Conservation (phyloP, 2,888 invertebrate species). For the Thumatha senex region DNA sequence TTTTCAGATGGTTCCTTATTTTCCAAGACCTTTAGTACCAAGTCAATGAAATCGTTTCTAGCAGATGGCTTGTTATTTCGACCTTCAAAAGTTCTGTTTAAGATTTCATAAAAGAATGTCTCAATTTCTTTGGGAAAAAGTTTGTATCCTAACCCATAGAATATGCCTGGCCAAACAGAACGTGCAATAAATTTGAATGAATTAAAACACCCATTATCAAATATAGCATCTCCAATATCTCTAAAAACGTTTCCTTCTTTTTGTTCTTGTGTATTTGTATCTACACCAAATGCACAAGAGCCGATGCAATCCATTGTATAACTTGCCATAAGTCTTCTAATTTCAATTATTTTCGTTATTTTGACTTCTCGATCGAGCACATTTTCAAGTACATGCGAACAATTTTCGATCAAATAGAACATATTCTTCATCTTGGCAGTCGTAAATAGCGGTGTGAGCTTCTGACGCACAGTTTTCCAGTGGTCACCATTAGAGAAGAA, state of each 20-base stretch:
- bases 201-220: slow-evolving; percentile 30
- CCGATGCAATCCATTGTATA: slow-evolving; percentile 56
- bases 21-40: slow-evolving; percentile 42
- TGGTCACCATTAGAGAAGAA: slow-evolving; percentile 52
- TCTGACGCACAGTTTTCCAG: slow-evolving; percentile 60
- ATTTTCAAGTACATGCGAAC: slow-evolving; percentile 36
- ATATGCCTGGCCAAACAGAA: slow-evolving; percentile 50
- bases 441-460: slow-evolving; percentile 55
- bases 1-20: slow-evolving; percentile 45
- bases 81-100: slow-evolving; percentile 40
- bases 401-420: slow-evolving; percentile 52
- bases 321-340: slow-evolving; percentile 30
- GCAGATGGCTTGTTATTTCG: slow-evolving; percentile 38
- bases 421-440: slow-evolving; percentile 59
- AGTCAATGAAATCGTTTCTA: slow-evolving; percentile 57
- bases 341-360: slow-evolving; percentile 27
- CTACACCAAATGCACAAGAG: slow-evolving; percentile 33
- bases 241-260: slow-evolving; percentile 39
- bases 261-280: slow-evolving; percentile 23
- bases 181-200: slow-evolving; percentile 35
- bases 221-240: slow-evolving; percentile 38
- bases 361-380: slow-evolving; percentile 35
- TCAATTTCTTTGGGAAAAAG: slow-evolving; percentile 36
- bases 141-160: slow-evolving; percentile 45
- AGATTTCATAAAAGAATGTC: slow-evolving; percentile 41